Conservation (phyloP, 2,797 vertebrate species). For the Protosalanx chinensis region DNA sequence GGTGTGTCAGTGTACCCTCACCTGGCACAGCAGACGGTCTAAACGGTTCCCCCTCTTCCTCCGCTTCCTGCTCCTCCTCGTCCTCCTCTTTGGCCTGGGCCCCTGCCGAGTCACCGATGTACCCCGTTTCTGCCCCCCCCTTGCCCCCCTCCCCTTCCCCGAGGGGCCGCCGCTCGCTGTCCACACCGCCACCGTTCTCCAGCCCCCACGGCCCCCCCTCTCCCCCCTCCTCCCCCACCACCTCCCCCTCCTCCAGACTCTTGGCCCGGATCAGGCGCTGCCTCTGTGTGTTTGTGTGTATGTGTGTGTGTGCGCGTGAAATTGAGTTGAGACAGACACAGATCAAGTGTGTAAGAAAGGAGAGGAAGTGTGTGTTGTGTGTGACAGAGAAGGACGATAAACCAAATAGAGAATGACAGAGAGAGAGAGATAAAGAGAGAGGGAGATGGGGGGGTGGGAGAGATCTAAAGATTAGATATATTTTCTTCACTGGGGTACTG, state of each 20-base stretch:
- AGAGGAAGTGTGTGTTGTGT: not conserved
- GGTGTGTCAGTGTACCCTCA: slow-evolving; percentile 33
- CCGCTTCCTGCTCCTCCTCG: slow-evolving; percentile 42
- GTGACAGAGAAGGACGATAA: not conserved
- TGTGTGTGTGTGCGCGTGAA: not conserved
- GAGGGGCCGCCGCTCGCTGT: slow-evolving; percentile 55
- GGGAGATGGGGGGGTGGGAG: not conserved
- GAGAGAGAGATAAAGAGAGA: not conserved
- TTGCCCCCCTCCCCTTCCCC: slow-evolving; percentile 47
- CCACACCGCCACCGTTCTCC: slow-evolving; percentile 62
- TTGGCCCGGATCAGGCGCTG: slow-evolving; percentile 71
- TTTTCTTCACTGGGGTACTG: slow-evolving; percentile 9
- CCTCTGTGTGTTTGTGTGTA: slow-evolving; percentile 57
- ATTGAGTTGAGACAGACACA: not conserved
- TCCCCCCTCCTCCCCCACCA: slow-evolving; percentile 50
- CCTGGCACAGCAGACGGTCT: slow-evolving; percentile 70
- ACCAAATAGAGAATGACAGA: not conserved
- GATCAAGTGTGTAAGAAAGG: slow-evolving; percentile 5
- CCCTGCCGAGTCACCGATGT: slow-evolving; percentile 55
- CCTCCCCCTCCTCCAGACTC: slow-evolving; percentile 59
- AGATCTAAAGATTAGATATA: not conserved
- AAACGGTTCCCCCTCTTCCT: slow-evolving; percentile 46
- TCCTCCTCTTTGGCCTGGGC: slow-evolving; percentile 65
- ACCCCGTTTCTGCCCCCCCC: slow-evolving; percentile 24
- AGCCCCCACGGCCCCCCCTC: slow-evolving; percentile 53